Conservation (phyloP, 2,888 invertebrate genomes). For the Sepioteuthis lessoniana region DNA sequence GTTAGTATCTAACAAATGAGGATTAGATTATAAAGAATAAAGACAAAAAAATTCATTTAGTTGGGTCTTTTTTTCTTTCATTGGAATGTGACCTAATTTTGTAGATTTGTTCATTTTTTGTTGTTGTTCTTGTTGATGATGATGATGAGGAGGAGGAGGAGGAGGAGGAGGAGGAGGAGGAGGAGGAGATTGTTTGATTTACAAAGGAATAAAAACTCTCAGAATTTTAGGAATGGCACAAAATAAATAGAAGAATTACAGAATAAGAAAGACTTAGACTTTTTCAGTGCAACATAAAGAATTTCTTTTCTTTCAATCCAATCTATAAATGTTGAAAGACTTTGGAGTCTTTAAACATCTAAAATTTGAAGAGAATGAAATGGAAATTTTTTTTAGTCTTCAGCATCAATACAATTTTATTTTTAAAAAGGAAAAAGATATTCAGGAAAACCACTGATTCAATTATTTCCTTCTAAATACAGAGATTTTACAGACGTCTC, state of each 20-base stretch:
- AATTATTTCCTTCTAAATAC: background rate
- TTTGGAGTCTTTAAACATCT: background rate
- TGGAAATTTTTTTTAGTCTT: background rate
- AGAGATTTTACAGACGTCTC: background rate
- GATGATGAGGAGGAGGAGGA: too few species aligned
- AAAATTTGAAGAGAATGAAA: background rate
- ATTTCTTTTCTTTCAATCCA: background rate
- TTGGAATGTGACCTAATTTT: background rate
- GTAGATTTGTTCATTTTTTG: background rate
- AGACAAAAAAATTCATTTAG: background rate
- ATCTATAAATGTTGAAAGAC: background rate
- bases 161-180: too few species aligned
- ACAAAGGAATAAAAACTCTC: background rate
- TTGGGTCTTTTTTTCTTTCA: background rate
- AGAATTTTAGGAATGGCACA: background rate
- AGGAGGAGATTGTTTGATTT: background rate
- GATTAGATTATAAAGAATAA: background rate
- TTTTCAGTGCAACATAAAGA: background rate
- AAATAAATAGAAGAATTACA: background rate
- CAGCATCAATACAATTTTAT: background rate
- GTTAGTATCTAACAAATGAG: background rate
- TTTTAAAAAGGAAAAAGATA: background rate
- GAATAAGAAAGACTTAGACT: background rate
- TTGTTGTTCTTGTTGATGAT: too few species aligned
- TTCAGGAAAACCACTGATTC: background rate